Evolutionary conservation across 2,113 vertebrate genomes (phyloP).

Genomic region (Rhegmatorhina hoffmannsi): DNA sequence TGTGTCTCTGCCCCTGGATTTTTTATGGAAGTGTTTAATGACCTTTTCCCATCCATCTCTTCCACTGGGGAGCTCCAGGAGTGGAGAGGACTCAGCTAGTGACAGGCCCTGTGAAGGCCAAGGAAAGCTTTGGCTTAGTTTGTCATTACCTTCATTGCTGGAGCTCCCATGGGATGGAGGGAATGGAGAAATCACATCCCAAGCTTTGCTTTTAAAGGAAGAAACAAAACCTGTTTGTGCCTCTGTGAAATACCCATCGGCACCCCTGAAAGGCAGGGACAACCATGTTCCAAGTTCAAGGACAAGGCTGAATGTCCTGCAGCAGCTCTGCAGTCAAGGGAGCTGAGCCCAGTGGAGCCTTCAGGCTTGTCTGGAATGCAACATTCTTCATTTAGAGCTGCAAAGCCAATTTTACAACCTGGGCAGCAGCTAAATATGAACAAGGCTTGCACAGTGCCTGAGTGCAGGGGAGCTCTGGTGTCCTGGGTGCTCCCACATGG

Average conservation of each 20-base stretch:
- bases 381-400: neutral
- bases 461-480: neutral
- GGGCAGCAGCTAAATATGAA: neutral
- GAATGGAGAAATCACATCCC: neutral
- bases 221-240: neutral
- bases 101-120: neutral
- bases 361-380: neutral
- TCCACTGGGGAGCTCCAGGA: neutral
- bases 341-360: neutral
- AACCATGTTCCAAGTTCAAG: neutral
- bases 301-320: neutral
- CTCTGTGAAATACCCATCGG: neutral
- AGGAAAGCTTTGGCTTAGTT: neutral
- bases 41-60: neutral
- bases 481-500: neutral
- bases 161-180: neutral
- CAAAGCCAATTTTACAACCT: neutral
- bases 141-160: neutral
- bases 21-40: neutral
- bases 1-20: neutral
- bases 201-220: neutral
- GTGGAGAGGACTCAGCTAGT: neutral
- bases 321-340: neutral
- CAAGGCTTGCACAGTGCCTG: neutral
- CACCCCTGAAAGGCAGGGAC: neutral